Conservation (phyloP, 1,140 invertebrate species). For the Scaptomyza hsui region DNA sequence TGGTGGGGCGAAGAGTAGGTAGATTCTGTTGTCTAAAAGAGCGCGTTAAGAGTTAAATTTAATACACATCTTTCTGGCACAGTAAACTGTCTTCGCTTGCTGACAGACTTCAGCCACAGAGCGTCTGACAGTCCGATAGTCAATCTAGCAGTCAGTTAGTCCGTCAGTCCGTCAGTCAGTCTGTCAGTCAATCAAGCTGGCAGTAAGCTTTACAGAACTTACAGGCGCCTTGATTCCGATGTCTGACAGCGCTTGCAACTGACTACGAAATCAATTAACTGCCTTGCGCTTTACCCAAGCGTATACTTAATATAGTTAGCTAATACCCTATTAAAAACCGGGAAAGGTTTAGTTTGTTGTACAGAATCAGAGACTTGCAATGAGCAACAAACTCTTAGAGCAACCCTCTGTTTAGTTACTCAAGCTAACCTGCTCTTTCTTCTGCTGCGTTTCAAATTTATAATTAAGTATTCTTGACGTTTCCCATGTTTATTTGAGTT, state of each 20-base stretch:
- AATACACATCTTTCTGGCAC: conserved; percentile 42
- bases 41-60: conserved; percentile 54
- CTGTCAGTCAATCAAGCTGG: conserved; percentile 19
- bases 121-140: neutral
- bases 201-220: conserved; percentile 18
- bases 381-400: too few relatives aligned
- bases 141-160: conserved; percentile 1
- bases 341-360: too few relatives aligned
- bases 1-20: too few relatives aligned
- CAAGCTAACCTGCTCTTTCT: neutral
- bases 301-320: conserved; percentile 17
- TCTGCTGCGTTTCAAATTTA: conserved; percentile 4
- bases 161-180: conserved; percentile 18
- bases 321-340: neutral
- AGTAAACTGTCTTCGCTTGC: conserved; percentile 17
- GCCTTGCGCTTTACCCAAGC: neutral
- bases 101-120: conserved; percentile 33
- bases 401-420: neutral
- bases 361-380: too few relatives aligned
- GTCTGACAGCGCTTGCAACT: conserved; percentile 8
- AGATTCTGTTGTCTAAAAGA: conserved; percentile 70
- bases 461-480: conserved; percentile 25
- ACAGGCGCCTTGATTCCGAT: conserved; percentile 37
- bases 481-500: conserved; percentile 15
- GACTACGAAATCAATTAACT: conserved; percentile 57